These are phyloP conservation scores for Garrulus glandarius DNA, from an alignment of 2,797 vertebrate species.

Conservation along the genomic window DNA sequence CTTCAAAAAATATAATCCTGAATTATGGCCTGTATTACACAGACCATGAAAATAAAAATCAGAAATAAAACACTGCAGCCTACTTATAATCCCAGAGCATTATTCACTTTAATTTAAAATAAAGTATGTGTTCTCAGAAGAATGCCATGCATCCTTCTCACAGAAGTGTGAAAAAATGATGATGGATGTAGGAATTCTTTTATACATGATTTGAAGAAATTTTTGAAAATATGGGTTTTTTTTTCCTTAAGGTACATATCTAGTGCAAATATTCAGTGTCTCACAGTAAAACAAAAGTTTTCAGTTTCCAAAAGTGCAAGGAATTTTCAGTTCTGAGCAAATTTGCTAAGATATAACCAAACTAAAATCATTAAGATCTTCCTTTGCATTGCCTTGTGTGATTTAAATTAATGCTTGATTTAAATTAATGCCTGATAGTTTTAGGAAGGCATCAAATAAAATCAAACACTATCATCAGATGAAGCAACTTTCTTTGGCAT, in stretches of 20 bases:
- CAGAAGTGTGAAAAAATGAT: not conserved
- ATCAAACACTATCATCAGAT: not conserved
- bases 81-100: not conserved
- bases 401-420: not conserved
- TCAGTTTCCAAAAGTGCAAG: not conserved
- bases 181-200: not conserved
- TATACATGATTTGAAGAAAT: not conserved
- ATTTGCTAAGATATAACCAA: not conserved
- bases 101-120: not conserved
- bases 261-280: not conserved
- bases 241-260: not conserved
- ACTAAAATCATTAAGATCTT: not conserved
- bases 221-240: fast-evolving
- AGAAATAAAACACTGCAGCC: not conserved
- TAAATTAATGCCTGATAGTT: not conserved
- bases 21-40: not conserved
- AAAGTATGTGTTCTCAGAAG: not conserved
- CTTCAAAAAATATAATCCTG: not conserved
- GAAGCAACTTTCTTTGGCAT: not conserved
- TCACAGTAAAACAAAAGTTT: not conserved
- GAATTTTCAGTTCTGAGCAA: not conserved
- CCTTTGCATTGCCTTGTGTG: not conserved
- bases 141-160: not conserved
- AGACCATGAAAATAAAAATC: not conserved
- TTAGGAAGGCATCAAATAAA: not conserved